These are phyloP conservation scores for Eupelmus urozonus DNA, from an alignment of 2,888 invertebrate genomes.

Conservation along the genomic window DNA sequence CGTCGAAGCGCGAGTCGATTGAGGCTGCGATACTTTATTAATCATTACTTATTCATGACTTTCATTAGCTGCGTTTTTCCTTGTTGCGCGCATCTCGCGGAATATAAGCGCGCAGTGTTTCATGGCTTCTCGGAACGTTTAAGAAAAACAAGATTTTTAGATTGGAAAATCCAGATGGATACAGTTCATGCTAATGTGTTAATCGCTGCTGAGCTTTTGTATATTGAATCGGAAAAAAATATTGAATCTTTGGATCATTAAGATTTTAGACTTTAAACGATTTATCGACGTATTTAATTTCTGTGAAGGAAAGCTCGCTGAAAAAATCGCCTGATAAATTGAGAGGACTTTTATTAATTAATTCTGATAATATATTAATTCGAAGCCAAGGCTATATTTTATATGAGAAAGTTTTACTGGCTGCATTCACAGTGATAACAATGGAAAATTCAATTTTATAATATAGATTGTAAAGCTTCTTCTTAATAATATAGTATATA, in stretches of 20 bases:
- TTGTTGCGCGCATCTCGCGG: constrained; percentile 11
- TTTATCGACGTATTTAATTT: too few relatives aligned
- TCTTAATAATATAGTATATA: too few relatives aligned
- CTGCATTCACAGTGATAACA: too few relatives aligned
- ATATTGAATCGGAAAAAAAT: too few relatives aligned
- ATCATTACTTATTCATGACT: constrained; percentile 53
- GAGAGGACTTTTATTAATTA: too few relatives aligned
- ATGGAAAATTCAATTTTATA: not conserved
- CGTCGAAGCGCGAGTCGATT: constrained; percentile 22
- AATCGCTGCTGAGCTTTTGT: not conserved
- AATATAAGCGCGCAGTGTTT: not conserved
- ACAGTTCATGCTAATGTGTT: constrained; percentile 15
- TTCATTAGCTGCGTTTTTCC: constrained; percentile 41
- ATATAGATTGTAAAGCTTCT: not conserved
- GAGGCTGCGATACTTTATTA: constrained; percentile 53
- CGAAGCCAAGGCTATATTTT: too few relatives aligned
- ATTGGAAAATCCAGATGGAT: constrained; percentile 34
- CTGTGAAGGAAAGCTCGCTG: too few relatives aligned
- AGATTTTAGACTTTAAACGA: too few relatives aligned
- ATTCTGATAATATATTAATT: too few relatives aligned
- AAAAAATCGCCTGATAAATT: too few relatives aligned
- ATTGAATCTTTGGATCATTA: too few relatives aligned
- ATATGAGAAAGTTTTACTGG: too few relatives aligned
- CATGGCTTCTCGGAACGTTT: constrained; percentile 31
- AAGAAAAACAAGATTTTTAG: constrained; percentile 19